Percentiles rank a stretch among this genome's conserved stretches.
These are phyloP conservation scores for Osmerus mordax DNA, from an alignment of 2,113 vertebrate genomes.

Conservation along the genomic window DNA sequence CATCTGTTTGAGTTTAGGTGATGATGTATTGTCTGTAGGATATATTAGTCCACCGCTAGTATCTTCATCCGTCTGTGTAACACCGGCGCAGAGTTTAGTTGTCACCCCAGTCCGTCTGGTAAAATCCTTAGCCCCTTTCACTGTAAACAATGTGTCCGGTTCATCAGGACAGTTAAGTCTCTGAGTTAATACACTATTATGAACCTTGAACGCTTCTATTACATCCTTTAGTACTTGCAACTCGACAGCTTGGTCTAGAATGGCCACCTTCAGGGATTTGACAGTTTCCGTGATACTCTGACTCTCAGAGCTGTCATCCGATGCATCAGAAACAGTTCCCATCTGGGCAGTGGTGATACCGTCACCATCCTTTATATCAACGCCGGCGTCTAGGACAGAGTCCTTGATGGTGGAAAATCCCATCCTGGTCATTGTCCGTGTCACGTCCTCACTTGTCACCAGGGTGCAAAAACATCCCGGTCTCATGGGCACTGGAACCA, in stretches of 20 bases:
- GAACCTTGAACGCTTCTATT: neutral
- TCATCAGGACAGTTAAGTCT: neutral
- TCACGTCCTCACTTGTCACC: conserved; percentile 1
- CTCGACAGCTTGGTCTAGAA: conserved; percentile 1
- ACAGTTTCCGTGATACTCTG: conserved; percentile 5
- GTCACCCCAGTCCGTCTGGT: neutral
- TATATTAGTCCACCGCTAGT: neutral
- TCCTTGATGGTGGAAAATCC: neutral
- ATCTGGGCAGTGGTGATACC: neutral
- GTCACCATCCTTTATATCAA: neutral
- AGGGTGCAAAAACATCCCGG: conserved; percentile 8
- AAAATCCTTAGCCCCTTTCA: neutral
- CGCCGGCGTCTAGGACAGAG: neutral
- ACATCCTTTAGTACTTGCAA: neutral
- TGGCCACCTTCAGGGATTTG: neutral
- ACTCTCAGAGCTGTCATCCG: neutral
- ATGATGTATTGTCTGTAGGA: neutral
- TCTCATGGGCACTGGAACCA: neutral
- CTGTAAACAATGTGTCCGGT: neutral
- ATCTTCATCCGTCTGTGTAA: neutral
- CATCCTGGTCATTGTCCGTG: neutral
- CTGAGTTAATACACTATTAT: neutral
- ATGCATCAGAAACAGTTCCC: neutral
- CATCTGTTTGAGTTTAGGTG: neutral
- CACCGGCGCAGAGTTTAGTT: neutral